Evolutionary conservation across 2,113 vertebrate genomes (phyloP), one percentile per base, ranked within the genome.

Genomic region (Telmatochromis sp.): DNA sequence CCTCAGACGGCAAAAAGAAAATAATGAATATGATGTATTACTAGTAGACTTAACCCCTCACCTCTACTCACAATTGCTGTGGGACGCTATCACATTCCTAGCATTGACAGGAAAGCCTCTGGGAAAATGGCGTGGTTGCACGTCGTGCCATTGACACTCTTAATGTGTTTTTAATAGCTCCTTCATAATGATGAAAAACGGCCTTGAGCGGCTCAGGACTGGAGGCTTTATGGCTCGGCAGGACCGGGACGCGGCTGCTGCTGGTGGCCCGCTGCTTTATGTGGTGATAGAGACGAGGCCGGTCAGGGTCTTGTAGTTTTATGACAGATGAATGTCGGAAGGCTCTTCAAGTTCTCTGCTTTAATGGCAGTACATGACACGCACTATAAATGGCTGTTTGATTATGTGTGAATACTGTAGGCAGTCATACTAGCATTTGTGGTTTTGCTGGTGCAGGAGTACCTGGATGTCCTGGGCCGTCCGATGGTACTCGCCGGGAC

Each of bases 401-500:
- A 83, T 87, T 78, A 75, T 86, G 81, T 87, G 21, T 89, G 85
- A 87, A 89, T 90, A 73, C 80, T 82, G 68, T 80, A 54, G 84
- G 13, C 54, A 21, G 5, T 80, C 26, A 47, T 12, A 33, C 23
- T 7, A 37, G 54, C 65, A 13, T 82, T 75, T 91, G 75, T 89
- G 51, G 82, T 63, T 87, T 84, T 82, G 26, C 23, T 82, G 14
- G 85, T 80, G 78, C 95, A 99, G 99, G 98, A 99, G 93, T 99
- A 99, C 92, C 96, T 99, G 87, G 98, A 99, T 33, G 99, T 99
- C 40, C 90, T 99, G 93, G 98, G 99, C 71, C 98, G 99, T 60
- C 99, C 99, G 37, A 99, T 99, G 98, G 99, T 98, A 83, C 96
- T 99, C 89, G 98, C 99, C 0, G 98, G 98, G 58, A 95, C 97